Evolutionary conservation across 2,797 vertebrate genomes (phyloP).

Genomic region (Enteromius anoplus): DNA sequence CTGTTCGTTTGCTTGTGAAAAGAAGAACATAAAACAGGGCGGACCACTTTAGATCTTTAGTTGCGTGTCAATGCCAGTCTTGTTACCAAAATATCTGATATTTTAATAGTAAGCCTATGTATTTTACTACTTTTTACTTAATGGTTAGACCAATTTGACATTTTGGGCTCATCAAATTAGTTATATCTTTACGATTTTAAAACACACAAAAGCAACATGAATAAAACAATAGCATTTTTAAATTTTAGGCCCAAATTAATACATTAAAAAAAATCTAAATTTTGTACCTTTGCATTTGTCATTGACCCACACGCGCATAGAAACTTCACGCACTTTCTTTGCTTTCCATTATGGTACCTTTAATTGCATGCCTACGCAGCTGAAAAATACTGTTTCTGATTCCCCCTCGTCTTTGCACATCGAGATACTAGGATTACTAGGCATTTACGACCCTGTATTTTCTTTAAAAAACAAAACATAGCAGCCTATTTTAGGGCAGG

Average conservation of each 20-base stretch:
- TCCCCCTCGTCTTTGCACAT: background rate
- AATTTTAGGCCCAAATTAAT: background rate
- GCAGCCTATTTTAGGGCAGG: background rate
- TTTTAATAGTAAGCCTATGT: background rate
- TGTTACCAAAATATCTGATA: background rate
- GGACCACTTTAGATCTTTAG: background rate
- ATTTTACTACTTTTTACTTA: background rate
- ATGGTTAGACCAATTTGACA: constrained; percentile 6
- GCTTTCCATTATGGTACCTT: background rate
- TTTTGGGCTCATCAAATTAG: background rate
- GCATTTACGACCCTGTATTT: background rate
- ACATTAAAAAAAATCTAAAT: background rate
- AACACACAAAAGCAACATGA: background rate
- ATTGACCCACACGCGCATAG: background rate
- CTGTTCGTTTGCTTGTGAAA: background rate
- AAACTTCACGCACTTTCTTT: background rate
- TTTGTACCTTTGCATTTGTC: background rate
- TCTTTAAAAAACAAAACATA: background rate
- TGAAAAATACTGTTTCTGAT: background rate
- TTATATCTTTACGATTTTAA: background rate
- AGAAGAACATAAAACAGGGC: background rate
- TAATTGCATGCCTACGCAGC: background rate
- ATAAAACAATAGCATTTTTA: background rate
- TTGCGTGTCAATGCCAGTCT: background rate
- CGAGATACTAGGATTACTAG: background rate